A percentile compares a stretch with the other conserved stretches of the same genome.
Conservation (phyloP, 1,140 invertebrate genomes). For the Orussus abietinus region DNA sequence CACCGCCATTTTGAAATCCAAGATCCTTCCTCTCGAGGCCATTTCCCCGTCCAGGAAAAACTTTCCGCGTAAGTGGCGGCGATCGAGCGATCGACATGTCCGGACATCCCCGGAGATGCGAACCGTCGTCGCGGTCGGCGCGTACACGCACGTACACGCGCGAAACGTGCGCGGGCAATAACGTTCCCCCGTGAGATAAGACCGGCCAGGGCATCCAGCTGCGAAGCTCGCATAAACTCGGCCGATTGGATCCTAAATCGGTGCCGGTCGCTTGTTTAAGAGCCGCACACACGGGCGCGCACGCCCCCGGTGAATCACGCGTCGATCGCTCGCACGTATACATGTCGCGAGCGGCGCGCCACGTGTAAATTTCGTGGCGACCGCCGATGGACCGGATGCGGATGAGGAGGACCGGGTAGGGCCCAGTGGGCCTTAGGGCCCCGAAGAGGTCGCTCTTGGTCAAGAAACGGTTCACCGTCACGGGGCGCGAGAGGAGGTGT, state of each 20-base stretch:
- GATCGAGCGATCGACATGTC: too few relatives aligned
- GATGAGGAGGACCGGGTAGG: too few relatives aligned
- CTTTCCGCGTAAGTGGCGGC: too few relatives aligned
- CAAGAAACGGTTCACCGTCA: too few relatives aligned
- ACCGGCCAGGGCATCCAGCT: conserved; percentile 29
- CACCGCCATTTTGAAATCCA: too few relatives aligned
- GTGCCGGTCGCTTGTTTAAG: conserved; percentile 30
- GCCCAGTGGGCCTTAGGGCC: too few relatives aligned
- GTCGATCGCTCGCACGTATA: conserved; percentile 33
- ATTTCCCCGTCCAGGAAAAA: too few relatives aligned
- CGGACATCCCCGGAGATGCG: conserved; percentile 21
- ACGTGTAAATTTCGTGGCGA: conserved; percentile 29
- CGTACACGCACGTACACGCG: conserved; percentile 11
- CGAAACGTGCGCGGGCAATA: conserved; percentile 26
- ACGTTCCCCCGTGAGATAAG: conserved; percentile 35
- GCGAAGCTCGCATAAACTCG: conserved; percentile 38
- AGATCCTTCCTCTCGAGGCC: too few relatives aligned
- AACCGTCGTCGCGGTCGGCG: conserved; percentile 24
- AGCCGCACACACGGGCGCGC: conserved; percentile 21
- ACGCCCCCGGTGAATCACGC: conserved; percentile 26
- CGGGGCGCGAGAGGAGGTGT: too few relatives aligned
- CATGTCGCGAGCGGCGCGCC: too few relatives aligned
- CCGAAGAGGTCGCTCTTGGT: neutral
- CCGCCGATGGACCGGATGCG: too few relatives aligned
- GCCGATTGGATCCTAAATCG: conserved; percentile 39